Percentiles rank a stretch among this genome's conserved stretches.
These are phyloP conservation scores for Burhinus oedicnemus DNA, from an alignment of 2,113 vertebrate genomes.

Conservation along the genomic window DNA sequence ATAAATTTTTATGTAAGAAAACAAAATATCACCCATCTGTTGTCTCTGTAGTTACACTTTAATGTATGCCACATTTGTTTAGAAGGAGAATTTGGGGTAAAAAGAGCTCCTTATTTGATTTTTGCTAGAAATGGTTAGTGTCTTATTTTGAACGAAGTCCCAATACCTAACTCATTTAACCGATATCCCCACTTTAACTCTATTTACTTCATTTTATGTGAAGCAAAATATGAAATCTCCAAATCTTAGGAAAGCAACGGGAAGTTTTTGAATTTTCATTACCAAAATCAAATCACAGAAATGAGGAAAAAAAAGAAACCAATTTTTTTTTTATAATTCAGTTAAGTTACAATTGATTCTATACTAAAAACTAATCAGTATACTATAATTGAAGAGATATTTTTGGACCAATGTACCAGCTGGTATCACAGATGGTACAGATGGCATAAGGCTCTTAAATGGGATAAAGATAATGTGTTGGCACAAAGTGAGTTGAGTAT, in stretches of 20 bases:
- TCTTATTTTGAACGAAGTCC: background rate
- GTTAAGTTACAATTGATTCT: constrained; percentile 52
- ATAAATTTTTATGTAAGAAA: background rate
- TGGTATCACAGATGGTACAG: constrained; percentile 73
- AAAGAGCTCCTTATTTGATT: background rate
- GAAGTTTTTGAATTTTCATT: background rate
- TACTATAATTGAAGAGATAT: constrained; percentile 66
- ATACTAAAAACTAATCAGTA: constrained; percentile 65
- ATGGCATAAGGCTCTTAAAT: constrained; percentile 68
- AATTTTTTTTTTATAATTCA: constrained; percentile 58
- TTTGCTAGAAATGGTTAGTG: background rate
- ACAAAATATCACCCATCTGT: background rate
- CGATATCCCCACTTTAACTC: background rate
- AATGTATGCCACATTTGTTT: background rate
- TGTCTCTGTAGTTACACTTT: background rate
- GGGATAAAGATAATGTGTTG: constrained; percentile 65
- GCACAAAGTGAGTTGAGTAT: constrained; percentile 49
- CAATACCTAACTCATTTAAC: background rate
- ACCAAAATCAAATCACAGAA: background rate
- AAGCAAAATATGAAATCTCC: background rate
- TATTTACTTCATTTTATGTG: background rate
- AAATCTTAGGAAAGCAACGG: background rate
- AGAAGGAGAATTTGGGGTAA: background rate
- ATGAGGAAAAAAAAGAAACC: background rate
- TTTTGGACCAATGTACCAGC: constrained; percentile 70